Evolutionary conservation across 2,113 vertebrate species (phyloP).

Genomic region (Chionodraco myersi): DNA sequence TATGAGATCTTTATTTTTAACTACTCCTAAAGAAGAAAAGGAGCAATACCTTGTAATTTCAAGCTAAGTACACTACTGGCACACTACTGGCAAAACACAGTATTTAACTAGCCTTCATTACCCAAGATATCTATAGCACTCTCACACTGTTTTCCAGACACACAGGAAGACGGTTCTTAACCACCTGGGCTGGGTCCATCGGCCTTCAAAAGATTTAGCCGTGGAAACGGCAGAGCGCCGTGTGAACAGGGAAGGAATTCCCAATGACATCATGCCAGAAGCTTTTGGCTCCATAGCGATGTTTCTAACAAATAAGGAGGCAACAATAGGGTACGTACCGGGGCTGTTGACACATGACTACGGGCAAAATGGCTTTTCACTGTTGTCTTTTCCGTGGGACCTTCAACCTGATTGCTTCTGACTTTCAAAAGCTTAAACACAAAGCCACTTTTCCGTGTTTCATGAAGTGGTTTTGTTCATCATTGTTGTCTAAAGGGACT

Average conservation of each 20-base stretch:
- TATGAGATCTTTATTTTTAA: neutral
- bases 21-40: neutral
- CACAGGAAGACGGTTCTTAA: conserved; percentile 66
- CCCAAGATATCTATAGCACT: conserved; percentile 11
- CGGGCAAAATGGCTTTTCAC: neutral
- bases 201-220: conserved; percentile 54
- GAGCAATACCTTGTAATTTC: neutral
- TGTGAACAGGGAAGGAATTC: conserved; percentile 65
- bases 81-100: neutral
- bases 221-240: conserved; percentile 24
- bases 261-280: conserved; percentile 63
- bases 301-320: conserved; percentile 56
- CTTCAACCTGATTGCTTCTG: neutral
- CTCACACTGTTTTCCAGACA: conserved; percentile 48
- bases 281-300: conserved; percentile 55
- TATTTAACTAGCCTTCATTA: conserved; percentile 3
- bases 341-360: conserved; percentile 17
- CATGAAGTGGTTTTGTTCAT: neutral
- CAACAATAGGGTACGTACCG: conserved; percentile 45
- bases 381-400: conserved; percentile 12
- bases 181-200: conserved; percentile 67
- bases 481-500: too few relatives aligned
- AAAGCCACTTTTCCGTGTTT: neutral
- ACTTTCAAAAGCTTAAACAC: neutral
- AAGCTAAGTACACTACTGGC: neutral